Evolutionary conservation across 2,113 vertebrate species (phyloP).

Genomic region (Empidonax traillii): DNA sequence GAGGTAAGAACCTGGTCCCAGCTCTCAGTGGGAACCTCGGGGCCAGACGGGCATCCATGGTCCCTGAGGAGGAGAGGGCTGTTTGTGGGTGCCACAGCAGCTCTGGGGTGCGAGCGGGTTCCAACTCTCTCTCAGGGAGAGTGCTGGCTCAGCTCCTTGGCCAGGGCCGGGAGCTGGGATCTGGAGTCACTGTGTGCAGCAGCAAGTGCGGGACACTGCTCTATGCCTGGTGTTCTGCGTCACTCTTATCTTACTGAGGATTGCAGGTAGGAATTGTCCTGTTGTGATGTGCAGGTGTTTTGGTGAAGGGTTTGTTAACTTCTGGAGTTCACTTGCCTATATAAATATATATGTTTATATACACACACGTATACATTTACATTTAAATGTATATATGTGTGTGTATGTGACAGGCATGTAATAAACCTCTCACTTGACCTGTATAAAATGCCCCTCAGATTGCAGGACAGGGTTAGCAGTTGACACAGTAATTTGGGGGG

Average conservation of each 20-base stretch:
- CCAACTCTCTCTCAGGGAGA: neutral
- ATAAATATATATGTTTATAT: neutral
- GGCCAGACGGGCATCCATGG: fast-evolving
- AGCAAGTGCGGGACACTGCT: neutral
- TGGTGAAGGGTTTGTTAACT: neutral
- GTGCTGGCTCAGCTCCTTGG: neutral
- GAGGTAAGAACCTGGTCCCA: constrained; percentile 77
- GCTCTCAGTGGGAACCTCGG: neutral
- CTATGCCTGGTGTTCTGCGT: neutral
- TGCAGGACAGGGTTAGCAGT: neutral
- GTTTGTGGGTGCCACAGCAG: neutral
- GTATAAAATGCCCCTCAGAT: neutral
- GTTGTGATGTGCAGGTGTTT: neutral
- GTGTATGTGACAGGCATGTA: neutral
- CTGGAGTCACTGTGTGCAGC: fast-evolving
- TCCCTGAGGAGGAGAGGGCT: neutral
- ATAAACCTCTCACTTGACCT: neutral
- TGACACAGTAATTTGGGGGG: neutral
- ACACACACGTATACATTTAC: no score
- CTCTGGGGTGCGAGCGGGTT: neutral
- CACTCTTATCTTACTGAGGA: neutral
- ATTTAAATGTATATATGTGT: no score
- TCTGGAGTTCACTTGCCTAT: neutral
- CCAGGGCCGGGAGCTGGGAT: neutral
- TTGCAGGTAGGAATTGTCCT: neutral